These are phyloP conservation scores for Pagrus major DNA, from an alignment of 2,113 vertebrate genomes.

Conservation along the genomic window DNA sequence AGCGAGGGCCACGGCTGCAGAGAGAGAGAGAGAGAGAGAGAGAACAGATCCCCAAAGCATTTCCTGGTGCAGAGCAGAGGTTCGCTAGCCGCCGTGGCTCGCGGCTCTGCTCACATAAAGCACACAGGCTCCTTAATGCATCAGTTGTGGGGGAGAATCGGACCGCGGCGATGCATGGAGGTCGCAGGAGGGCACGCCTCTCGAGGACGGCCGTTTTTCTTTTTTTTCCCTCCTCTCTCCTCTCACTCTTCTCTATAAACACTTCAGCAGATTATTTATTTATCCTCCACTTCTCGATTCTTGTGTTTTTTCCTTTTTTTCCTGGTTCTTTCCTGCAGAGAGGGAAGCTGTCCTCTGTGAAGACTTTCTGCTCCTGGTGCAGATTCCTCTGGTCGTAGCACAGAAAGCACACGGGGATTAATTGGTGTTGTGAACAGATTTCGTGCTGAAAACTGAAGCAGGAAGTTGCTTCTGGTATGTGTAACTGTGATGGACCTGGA, in stretches of 20 bases:
- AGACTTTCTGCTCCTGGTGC: not conserved
- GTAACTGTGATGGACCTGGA: constrained; percentile 23
- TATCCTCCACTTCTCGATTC: constrained; percentile 30
- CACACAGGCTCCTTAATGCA: constrained; percentile 69
- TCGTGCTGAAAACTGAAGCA: constrained; percentile 7
- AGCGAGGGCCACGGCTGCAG: constrained; percentile 46
- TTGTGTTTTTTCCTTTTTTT: constrained; percentile 21
- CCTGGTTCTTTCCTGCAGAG: not conserved
- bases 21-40: constrained; percentile 35
- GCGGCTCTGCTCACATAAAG: constrained; percentile 77
- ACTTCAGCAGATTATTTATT: constrained; percentile 67
- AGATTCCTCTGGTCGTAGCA: not conserved
- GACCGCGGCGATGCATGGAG: constrained; percentile 67
- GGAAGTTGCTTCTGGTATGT: constrained; percentile 31
- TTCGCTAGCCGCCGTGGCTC: constrained; percentile 73
- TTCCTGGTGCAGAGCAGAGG: constrained; percentile 81
- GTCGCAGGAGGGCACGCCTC: constrained; percentile 74
- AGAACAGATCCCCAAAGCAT: constrained; percentile 68
- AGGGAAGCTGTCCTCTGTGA: not conserved
- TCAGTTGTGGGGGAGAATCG: constrained; percentile 70
- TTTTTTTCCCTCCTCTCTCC: not conserved
- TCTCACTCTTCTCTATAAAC: constrained; percentile 31
- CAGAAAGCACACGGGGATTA: not conserved
- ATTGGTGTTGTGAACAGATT: not conserved
- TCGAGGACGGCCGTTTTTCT: constrained; percentile 50